phyloP scores from a whole-genome alignment of 2,888 invertebrate genomes.

The Dichetophora obliterata region DNA sequence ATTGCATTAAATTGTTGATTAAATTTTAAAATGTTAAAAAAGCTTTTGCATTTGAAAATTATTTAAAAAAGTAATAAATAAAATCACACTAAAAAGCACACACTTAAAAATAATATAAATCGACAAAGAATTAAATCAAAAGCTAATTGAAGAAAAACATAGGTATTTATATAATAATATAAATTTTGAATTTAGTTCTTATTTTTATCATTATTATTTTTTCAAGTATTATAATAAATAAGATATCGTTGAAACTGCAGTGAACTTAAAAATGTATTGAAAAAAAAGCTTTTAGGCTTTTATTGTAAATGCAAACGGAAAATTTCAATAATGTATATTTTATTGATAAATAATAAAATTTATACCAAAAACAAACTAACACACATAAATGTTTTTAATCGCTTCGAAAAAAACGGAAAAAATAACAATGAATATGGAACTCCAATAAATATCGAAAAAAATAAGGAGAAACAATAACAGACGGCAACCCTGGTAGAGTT shows the following conservation, averaged over 20 bases:
- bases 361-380: constrained; percentile 36
- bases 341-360: constrained; percentile 42
- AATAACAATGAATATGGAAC: too few relatives aligned
- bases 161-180: constrained; percentile 26
- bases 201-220: too few relatives aligned
- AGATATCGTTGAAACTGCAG: constrained; percentile 42
- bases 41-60: constrained; percentile 21
- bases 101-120: constrained; percentile 2
- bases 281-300: constrained; percentile 52
- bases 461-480: too few relatives aligned
- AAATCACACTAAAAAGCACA: neutral
- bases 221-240: constrained; percentile 19
- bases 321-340: constrained; percentile 32
- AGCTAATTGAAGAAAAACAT: neutral
- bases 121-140: constrained; percentile 16
- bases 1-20: neutral
- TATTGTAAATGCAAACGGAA: constrained; percentile 49
- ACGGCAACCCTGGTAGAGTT: too few relatives aligned
- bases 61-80: neutral
- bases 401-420: neutral
- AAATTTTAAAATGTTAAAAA: neutral
- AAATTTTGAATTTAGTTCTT: constrained; percentile 26
- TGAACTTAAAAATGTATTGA: constrained; percentile 42
- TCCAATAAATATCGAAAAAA: too few relatives aligned
- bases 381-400: neutral